Evolutionary conservation across 2,888 invertebrate species (phyloP), one percentile per base, ranked within the genome.

Genomic region (Drosophila cracens): DNA sequence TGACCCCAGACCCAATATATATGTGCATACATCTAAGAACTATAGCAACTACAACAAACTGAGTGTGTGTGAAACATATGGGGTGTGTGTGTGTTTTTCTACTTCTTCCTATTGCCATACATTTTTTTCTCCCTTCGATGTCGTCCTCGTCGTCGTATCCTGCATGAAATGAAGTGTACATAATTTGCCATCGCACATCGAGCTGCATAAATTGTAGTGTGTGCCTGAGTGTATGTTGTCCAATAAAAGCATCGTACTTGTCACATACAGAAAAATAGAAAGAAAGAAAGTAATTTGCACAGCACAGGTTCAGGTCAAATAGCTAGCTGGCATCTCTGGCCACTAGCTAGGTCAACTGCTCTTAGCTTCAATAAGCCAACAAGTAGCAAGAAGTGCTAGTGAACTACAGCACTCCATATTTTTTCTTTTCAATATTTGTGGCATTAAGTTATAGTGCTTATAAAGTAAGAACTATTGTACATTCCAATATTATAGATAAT

Each of bases 171-270:
- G 83, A 85, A 86, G 76, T 87, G 85, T 65, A 83, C 81, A 87
- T 85, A 86, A 85, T 87, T 84, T 83, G 84, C 73, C 72, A 71
- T 29, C 81, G 68, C 74, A 82, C 70, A 78, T 74, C 69, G 70
- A 72, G 75, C 70, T 84, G 87, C 87, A 86, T 86, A 85, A 87
- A 86, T 86, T 86, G 69, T 29, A 4, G 56, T 34, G 52, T 31
- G 51, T 52, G 52, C 5, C 21, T 53, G 34, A 61, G 53, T 68
- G 66, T 56, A 34, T 62, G 68, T 69, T 73, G 76, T 70, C 57
- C 81, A 87, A 86, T 86, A 87, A 86, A 87, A 87, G 85, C 74
- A 64, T 83, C 70, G 76, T 81, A 85, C 79, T 76, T 85, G 88
- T 86, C 88, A 87, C 83, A 82, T 63, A 67, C 73, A 76, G 46